Conservation (phyloP, 2,113 vertebrate genomes). For the Galeopterus variegatus region DNA sequence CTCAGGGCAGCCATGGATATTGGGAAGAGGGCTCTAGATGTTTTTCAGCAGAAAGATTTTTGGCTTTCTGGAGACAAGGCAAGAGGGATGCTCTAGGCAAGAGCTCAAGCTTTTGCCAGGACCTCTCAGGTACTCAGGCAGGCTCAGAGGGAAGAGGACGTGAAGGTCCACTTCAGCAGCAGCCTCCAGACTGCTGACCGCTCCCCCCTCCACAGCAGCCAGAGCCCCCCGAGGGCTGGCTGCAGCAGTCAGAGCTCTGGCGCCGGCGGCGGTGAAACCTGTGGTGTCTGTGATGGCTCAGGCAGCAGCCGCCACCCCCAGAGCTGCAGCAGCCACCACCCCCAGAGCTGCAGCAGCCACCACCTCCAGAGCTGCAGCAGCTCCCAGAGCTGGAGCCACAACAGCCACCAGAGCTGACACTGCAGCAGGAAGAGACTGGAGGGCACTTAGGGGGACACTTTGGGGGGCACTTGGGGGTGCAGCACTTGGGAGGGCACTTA, state of each 20-base stretch:
- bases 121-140: background rate
- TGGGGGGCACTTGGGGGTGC: background rate
- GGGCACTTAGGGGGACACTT: constrained; percentile 47
- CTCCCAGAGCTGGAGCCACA: background rate
- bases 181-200: constrained; percentile 32
- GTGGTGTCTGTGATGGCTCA: background rate
- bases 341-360: background rate
- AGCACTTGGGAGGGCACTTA: background rate
- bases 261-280: background rate
- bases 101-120: background rate
- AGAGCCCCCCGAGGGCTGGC: background rate
- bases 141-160: background rate
- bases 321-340: background rate
- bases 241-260: background rate
- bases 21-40: background rate
- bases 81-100: background rate
- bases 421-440: constrained; percentile 8
- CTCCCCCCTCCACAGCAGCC: background rate
- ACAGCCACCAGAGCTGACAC: background rate
- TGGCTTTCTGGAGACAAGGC: background rate
- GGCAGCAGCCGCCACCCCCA: background rate
- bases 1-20: background rate
- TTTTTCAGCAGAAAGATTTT: background rate
- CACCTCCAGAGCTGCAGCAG: background rate
- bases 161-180: background rate